These are phyloP conservation scores for Lepidurus packardi DNA, from an alignment of 1,140 invertebrate species.

Conservation along the genomic window DNA sequence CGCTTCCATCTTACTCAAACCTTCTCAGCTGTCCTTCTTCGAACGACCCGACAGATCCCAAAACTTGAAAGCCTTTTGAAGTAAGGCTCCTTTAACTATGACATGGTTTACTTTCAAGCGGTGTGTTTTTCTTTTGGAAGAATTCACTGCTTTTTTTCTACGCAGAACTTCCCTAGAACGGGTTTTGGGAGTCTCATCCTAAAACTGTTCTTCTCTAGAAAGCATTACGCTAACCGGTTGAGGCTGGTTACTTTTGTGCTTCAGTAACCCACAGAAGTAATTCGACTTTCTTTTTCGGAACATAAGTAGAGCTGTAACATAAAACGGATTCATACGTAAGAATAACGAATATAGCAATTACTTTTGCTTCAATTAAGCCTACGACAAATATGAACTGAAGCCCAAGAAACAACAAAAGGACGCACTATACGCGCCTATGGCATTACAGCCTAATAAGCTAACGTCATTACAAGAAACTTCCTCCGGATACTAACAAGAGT, in stretches of 20 bases:
- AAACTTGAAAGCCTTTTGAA: too few species aligned
- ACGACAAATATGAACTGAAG: too few species aligned
- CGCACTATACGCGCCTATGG: background rate
- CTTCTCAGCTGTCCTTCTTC: background rate
- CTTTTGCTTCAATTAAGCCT: too few species aligned
- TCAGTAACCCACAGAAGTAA: background rate
- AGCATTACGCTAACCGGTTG: background rate
- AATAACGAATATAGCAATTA: too few species aligned
- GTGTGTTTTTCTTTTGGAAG: too few species aligned
- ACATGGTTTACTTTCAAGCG: too few species aligned
- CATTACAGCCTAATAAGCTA: background rate
- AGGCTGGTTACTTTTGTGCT: background rate
- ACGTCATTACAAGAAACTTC: background rate
- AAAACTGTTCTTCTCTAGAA: background rate
- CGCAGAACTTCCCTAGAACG: too few species aligned
- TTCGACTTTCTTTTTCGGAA: background rate
- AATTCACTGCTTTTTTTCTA: too few species aligned
- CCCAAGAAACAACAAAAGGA: background rate
- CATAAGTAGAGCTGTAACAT: too few species aligned
- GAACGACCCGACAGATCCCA: background rate
- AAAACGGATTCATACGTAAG: too few species aligned
- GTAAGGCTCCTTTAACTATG: too few species aligned
- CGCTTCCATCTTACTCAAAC: background rate
- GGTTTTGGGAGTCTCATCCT: background rate
- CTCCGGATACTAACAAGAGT: background rate